Evolutionary conservation across 2,113 vertebrate genomes (phyloP).

Genomic region (Malaclemys terrapin): DNA sequence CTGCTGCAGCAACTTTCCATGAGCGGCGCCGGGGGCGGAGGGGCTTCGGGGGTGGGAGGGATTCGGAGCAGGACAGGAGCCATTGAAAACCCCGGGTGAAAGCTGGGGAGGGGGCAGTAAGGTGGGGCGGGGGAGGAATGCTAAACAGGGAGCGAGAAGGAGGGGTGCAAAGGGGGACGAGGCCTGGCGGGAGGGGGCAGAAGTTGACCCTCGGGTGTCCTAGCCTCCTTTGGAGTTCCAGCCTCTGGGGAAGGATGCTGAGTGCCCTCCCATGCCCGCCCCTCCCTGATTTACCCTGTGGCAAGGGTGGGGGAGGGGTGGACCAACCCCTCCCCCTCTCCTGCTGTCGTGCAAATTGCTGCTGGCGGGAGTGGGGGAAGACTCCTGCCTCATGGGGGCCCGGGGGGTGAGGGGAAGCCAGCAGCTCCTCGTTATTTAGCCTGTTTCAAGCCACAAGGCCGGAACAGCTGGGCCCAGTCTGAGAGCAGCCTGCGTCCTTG

Average conservation of each 20-base stretch:
- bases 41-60: not conserved
- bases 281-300: not conserved
- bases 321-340: conserved; percentile 18
- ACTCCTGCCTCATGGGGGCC: not conserved
- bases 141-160: not conserved
- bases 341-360: conserved; percentile 39
- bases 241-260: not conserved
- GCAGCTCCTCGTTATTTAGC: not conserved
- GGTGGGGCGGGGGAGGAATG: not conserved
- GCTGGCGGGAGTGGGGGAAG: not conserved
- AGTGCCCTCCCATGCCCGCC: not conserved
- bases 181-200: not conserved
- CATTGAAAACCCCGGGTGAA: not conserved
- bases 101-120: not conserved
- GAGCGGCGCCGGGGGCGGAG: not conserved
- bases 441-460: not conserved
- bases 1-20: conserved; percentile 67
- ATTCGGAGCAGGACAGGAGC: not conserved
- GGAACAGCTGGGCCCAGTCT: not conserved
- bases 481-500: not conserved
- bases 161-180: not conserved
- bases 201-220: not conserved
- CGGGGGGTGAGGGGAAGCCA: not conserved
- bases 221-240: not conserved
- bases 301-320: conserved; percentile 65